Evolutionary conservation across 2,113 vertebrate species (phyloP).

Genomic region (Catharus minimus): DNA sequence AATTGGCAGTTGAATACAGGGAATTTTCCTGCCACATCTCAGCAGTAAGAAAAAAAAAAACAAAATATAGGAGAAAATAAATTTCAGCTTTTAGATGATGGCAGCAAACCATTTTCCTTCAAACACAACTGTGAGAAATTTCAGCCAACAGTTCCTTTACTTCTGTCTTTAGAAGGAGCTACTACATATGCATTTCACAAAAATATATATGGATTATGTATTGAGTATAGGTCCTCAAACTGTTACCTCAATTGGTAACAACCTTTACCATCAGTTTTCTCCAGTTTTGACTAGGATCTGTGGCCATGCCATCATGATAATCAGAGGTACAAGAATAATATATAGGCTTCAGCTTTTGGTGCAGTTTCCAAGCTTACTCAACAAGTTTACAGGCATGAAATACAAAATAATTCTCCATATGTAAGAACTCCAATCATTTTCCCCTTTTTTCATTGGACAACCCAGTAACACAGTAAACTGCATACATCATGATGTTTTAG

Average conservation of each 20-base stretch:
- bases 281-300: background rate
- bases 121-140: background rate
- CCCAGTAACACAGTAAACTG: background rate
- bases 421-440: background rate
- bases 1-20: background rate
- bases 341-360: background rate
- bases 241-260: background rate
- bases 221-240: background rate
- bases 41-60: background rate
- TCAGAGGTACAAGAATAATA: background rate
- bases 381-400: background rate
- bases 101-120: background rate
- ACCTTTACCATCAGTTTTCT: background rate
- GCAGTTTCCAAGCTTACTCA: background rate
- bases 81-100: background rate
- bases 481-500: accelerated
- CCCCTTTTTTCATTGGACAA: background rate
- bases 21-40: background rate
- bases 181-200: background rate
- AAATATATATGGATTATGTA: background rate
- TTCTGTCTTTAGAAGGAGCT: background rate
- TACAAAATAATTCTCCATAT: background rate
- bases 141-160: background rate
- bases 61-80: background rate
- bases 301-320: background rate